Evolutionary conservation across 2,113 vertebrate genomes (phyloP).

Genomic region (Corvus cornix): DNA sequence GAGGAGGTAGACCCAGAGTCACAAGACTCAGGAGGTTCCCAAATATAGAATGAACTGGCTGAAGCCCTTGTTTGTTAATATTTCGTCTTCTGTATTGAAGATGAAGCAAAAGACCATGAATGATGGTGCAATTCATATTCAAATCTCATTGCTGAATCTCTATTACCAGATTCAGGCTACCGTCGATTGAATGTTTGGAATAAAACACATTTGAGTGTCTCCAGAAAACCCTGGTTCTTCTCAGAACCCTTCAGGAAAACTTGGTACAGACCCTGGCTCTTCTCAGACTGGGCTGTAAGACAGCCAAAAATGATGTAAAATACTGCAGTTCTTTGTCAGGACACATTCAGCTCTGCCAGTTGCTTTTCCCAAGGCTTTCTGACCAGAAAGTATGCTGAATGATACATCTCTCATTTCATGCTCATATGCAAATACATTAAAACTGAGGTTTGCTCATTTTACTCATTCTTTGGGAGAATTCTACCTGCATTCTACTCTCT

Average conservation of each 20-base stretch:
- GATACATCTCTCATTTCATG: neutral
- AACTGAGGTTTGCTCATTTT: neutral
- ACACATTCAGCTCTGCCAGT: neutral
- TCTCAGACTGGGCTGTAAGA: neutral
- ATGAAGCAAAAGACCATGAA: neutral
- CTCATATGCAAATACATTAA: neutral
- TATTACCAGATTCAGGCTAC: neutral
- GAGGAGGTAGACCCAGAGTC: neutral
- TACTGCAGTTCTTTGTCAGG: neutral
- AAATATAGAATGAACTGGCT: neutral
- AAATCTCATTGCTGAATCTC: neutral
- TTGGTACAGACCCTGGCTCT: neutral
- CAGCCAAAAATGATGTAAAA: neutral
- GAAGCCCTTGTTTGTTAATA: neutral
- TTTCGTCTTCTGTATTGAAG: neutral
- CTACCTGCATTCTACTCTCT: neutral
- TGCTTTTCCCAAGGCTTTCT: neutral
- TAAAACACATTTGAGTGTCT: neutral
- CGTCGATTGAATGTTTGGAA: accelerated
- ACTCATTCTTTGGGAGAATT: neutral
- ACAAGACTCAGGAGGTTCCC: neutral
- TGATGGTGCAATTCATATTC: neutral
- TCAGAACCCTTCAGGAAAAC: neutral
- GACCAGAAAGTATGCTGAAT: neutral
- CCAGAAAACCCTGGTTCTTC: neutral